Evolutionary conservation across 2,888 invertebrate species (phyloP).

Genomic region (Harpalus rufipes): DNA sequence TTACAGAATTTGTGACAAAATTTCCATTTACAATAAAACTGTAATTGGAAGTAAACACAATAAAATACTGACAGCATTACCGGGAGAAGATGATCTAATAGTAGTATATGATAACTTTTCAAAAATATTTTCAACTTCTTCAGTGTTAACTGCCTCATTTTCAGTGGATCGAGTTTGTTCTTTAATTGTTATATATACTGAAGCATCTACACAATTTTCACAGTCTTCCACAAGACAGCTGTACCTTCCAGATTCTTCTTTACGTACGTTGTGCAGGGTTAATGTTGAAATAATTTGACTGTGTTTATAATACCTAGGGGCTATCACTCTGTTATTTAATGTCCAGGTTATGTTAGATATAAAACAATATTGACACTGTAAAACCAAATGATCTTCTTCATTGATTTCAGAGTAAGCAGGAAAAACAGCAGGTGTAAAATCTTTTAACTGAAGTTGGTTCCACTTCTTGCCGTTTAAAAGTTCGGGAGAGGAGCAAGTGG

Average conservation of each 20-base stretch:
- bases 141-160: neutral
- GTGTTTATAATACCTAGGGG: neutral
- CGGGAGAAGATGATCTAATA: too few relatives aligned
- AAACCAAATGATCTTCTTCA: neutral
- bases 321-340: neutral
- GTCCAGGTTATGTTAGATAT: neutral
- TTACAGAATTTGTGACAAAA: too few relatives aligned
- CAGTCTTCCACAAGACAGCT: slow-evolving; percentile 1
- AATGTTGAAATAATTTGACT: neutral
- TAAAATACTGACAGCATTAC: too few relatives aligned
- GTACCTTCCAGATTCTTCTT: neutral
- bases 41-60: too few relatives aligned
- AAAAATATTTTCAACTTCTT: neutral
- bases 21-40: too few relatives aligned
- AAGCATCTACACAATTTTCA: neutral
- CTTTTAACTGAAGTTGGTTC: slow-evolving; percentile 2
- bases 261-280: neutral
- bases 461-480: neutral
- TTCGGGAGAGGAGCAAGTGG: neutral
- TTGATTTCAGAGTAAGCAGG: neutral
- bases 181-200: neutral
- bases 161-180: neutral
- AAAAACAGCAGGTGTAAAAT: neutral
- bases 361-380: slow-evolving; percentile 9
- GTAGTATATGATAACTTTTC: neutral